phyloP scores from a whole-genome alignment of 2,797 vertebrate species.

The Epinephelus awoara region DNA sequence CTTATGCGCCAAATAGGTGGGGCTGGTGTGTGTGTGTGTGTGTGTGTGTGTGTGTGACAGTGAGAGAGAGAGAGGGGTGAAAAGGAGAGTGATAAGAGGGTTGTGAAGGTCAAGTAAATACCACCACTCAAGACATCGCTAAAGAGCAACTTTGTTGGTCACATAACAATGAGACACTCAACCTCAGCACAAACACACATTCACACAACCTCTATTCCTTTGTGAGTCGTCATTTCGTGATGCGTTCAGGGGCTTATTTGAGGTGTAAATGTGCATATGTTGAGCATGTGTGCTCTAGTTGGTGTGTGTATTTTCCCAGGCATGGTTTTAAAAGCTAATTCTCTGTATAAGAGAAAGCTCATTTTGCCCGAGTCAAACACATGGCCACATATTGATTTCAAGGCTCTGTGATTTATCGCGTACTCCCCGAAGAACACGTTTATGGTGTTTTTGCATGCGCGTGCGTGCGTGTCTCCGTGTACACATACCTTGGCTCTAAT shows the following conservation, averaged over 20 bases:
- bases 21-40: conserved; percentile 19
- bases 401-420: conserved; percentile 65
- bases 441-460: conserved; percentile 62
- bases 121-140: conserved; percentile 66
- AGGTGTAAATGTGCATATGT: conserved; percentile 5
- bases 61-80: conserved; percentile 3
- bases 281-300: background rate
- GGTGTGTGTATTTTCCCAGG: conserved; percentile 2
- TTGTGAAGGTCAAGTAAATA: conserved; percentile 82
- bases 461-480: conserved; percentile 39
- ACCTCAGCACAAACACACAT: conserved; percentile 10
- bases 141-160: conserved; percentile 75
- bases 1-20: conserved; percentile 18
- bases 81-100: conserved; percentile 47
- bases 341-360: conserved; percentile 35
- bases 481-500: conserved; percentile 50
- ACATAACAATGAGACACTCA: conserved; percentile 72
- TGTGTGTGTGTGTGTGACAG: conserved; percentile 20
- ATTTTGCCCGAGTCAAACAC: conserved; percentile 54
- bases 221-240: background rate
- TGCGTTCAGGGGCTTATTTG: background rate
- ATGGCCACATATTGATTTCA: conserved; percentile 61
- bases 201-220: conserved; percentile 8
- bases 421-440: conserved; percentile 47
- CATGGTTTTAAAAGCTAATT: conserved; percentile 59